A percentile compares a stretch with the other conserved stretches of the same genome.
These are phyloP conservation scores for Euthynnus affinis DNA, from an alignment of 2,797 vertebrate species.

Conservation along the genomic window DNA sequence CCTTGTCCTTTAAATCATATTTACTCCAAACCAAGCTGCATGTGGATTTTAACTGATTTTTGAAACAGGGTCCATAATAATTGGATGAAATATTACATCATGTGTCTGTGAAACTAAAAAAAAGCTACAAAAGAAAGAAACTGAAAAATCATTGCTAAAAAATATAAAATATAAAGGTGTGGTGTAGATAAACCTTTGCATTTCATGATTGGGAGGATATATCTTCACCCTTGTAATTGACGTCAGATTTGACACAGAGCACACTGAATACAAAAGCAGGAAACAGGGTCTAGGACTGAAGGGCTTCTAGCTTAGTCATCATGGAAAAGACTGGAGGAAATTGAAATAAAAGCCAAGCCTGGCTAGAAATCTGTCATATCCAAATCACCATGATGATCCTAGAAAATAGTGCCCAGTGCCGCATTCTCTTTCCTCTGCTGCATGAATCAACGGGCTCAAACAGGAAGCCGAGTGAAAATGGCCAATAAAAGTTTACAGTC, in stretches of 20 bases:
- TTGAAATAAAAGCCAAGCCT: conserved; percentile 22
- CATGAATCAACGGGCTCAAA: conserved; percentile 5
- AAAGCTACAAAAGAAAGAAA: not conserved
- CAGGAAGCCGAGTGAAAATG: not conserved
- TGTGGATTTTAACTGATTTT: not conserved
- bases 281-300: conserved; percentile 42
- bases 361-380: conserved; percentile 43
- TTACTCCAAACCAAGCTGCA: not conserved
- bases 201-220: conserved; percentile 2
- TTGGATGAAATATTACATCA: not conserved
- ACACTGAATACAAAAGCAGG: conserved; percentile 62
- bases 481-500: not conserved
- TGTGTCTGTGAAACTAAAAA: not conserved
- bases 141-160: not conserved
- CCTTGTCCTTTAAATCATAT: not conserved
- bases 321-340: conserved; percentile 57
- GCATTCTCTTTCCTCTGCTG: not conserved
- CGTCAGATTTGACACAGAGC: conserved; percentile 42
- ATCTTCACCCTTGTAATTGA: conserved; percentile 31
- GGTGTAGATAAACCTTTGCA: not conserved
- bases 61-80: not conserved
- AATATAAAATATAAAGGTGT: not conserved
- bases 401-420: not conserved
- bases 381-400: conserved; percentile 15
- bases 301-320: conserved; percentile 50